Evolutionary conservation across 2,888 invertebrate genomes (phyloP).

Genomic region (Dicyrtoma fusca): DNA sequence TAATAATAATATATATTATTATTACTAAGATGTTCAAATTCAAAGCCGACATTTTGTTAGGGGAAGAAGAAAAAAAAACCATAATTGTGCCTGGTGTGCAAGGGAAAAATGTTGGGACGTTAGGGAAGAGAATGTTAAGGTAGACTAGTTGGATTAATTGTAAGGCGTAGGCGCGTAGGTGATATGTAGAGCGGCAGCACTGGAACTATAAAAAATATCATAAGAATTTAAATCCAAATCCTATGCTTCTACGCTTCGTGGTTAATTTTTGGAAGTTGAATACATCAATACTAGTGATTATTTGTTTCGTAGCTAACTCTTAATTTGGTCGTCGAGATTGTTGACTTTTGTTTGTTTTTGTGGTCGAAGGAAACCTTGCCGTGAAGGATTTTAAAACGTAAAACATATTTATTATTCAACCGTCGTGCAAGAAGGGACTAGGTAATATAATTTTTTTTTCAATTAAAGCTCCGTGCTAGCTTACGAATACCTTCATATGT

Average conservation of each 20-base stretch:
- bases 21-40: conserved; percentile 8
- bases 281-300: too few relatives aligned
- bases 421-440: neutral
- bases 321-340: too few relatives aligned
- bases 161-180: too few relatives aligned
- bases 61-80: neutral
- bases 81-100: conserved; percentile 22
- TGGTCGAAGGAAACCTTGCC: too few relatives aligned
- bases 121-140: neutral
- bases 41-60: conserved; percentile 12
- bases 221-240: too few relatives aligned
- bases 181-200: neutral
- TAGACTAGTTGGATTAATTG: neutral
- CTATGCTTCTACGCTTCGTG: too few relatives aligned
- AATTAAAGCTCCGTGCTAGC: neutral
- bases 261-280: too few relatives aligned
- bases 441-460: conserved; percentile 3
- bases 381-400: neutral
- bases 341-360: too few relatives aligned
- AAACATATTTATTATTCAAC: neutral
- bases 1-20: neutral
- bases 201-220: too few relatives aligned
- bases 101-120: neutral
- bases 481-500: neutral
- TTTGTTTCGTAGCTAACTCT: too few relatives aligned